These are phyloP conservation scores for Gobius niger DNA, from an alignment of 2,113 vertebrate species.

Conservation along the genomic window DNA sequence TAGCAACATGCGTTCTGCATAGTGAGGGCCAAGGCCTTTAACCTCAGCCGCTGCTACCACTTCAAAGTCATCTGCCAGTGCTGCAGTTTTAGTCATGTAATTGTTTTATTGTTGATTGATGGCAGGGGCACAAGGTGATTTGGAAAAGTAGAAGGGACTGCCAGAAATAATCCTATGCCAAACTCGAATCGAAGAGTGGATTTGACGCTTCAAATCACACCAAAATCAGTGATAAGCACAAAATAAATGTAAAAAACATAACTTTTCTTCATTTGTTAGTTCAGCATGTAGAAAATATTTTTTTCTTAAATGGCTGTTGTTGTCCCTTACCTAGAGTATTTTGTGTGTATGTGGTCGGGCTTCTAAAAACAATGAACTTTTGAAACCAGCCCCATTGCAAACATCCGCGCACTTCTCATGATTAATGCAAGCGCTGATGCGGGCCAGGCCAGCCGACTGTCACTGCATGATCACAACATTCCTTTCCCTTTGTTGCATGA, in stretches of 20 bases:
- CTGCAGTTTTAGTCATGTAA: background rate
- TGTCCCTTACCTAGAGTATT: background rate
- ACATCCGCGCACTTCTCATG: background rate
- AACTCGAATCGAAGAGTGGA: too few relatives aligned
- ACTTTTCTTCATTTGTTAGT: too few relatives aligned
- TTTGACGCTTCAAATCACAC: too few relatives aligned
- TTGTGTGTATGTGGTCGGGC: background rate
- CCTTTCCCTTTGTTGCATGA: conserved; percentile 20
- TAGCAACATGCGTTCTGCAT: background rate
- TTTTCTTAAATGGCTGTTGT: too few relatives aligned
- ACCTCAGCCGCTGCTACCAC: conserved; percentile 17
- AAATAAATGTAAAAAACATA: too few relatives aligned
- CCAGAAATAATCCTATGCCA: too few relatives aligned
- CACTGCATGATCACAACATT: background rate
- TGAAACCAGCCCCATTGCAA: background rate
- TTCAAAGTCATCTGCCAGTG: conserved; percentile 4
- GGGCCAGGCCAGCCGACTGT: background rate
- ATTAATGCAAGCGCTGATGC: background rate
- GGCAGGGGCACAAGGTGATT: background rate
- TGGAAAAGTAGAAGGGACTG: background rate
- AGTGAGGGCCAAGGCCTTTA: conserved; percentile 20
- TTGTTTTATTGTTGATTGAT: background rate
- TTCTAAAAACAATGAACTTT: background rate
- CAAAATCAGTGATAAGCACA: too few relatives aligned
- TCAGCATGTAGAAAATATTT: too few relatives aligned